A percentile compares a stretch with the other conserved stretches of the same genome.
Evolutionary conservation across 1,140 invertebrate genomes (phyloP).

Genomic region (Pristionchus pacificus): DNA sequence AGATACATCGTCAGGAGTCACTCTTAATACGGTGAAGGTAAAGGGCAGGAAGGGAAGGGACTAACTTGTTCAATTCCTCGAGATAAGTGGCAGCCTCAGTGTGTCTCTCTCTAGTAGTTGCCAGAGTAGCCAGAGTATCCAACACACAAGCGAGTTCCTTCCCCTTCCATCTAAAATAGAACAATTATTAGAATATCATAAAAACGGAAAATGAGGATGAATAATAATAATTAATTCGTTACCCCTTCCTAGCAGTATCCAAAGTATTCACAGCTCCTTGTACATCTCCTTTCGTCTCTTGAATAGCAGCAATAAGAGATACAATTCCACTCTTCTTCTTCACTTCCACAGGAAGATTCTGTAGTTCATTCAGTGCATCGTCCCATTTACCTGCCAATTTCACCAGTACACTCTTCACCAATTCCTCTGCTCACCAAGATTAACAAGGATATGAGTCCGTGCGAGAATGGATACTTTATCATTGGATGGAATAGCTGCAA

Average conservation of each 20-base stretch:
- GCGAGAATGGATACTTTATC: neutral
- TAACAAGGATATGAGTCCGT: conserved; percentile 5
- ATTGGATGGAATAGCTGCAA: neutral
- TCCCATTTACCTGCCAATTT: neutral
- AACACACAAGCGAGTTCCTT: neutral
- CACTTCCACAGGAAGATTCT: neutral
- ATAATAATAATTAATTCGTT: neutral
- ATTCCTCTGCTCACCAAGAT: neutral
- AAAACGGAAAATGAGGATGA: too few species aligned
- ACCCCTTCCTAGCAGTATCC: neutral
- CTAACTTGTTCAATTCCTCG: conserved; percentile 13
- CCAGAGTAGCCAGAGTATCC: conserved; percentile 35
- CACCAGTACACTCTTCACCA: neutral
- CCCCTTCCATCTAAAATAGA: neutral
- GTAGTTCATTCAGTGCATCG: neutral
- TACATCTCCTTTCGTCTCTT: neutral
- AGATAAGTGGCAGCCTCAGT: conserved; percentile 11
- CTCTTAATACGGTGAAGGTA: neutral
- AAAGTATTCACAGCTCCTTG: neutral
- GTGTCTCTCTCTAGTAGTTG: conserved; percentile 60
- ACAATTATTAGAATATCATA: too few species aligned
- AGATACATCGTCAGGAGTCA: conserved; percentile 13
- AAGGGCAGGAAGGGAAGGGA: neutral
- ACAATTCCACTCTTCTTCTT: neutral
- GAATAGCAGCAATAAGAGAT: neutral